phyloP scores from a whole-genome alignment of 2,888 invertebrate genomes.

The Drosophila testacea region DNA sequence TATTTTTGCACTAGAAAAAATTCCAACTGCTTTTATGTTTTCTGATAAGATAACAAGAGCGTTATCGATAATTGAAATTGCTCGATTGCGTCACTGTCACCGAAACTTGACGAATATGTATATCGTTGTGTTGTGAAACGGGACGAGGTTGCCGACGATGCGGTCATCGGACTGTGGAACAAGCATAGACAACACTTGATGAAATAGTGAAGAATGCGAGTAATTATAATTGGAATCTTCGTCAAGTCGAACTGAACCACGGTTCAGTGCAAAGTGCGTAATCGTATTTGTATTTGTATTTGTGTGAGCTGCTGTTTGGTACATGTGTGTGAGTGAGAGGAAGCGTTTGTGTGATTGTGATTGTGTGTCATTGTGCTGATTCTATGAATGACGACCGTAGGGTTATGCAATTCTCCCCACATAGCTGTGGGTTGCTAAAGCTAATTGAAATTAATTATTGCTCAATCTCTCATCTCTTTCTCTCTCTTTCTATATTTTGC shows the following conservation, averaged over 20 bases:
- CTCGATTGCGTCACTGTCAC: conserved; percentile 46
- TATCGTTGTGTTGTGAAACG: conserved; percentile 34
- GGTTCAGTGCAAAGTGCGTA: conserved; percentile 41
- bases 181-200: conserved; percentile 3
- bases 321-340: conserved; percentile 9
- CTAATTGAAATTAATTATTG: conserved; percentile 58
- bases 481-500: conserved; percentile 25
- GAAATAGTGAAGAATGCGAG: neutral
- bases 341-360: conserved; percentile 12
- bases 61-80: conserved; percentile 41
- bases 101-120: conserved; percentile 32
- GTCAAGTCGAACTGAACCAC: conserved; percentile 21
- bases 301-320: conserved; percentile 16
- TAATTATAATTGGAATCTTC: neutral
- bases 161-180: conserved; percentile 28
- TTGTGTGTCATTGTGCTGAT: conserved; percentile 55
- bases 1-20: conserved; percentile 48
- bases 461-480: conserved; percentile 6
- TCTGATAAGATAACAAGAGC: conserved; percentile 45
- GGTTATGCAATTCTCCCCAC: conserved; percentile 46
- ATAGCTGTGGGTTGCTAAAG: conserved; percentile 26
- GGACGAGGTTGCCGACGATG: conserved; percentile 28
- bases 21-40: conserved; percentile 18
- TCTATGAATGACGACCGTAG: conserved; percentile 35
- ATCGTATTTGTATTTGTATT: conserved; percentile 9